Evolutionary conservation across 2,113 vertebrate genomes (phyloP), one percentile per base, ranked within the genome.

Genomic region (Cyrtonyx montezumae): DNA sequence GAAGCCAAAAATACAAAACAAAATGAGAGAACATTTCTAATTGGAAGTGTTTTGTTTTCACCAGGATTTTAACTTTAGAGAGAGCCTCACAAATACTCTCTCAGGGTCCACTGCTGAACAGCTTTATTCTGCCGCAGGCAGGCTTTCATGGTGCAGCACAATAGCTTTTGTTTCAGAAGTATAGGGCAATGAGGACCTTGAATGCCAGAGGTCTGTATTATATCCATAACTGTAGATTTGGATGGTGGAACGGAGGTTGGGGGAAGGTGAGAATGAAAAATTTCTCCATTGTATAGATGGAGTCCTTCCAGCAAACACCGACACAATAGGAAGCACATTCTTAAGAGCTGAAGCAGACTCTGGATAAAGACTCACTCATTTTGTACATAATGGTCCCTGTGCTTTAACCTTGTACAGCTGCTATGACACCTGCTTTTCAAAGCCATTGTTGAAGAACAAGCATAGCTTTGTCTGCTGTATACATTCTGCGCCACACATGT

Each of bases 111-210:
- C 82, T 63, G 95, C 92, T 58, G 61, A 93, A 91, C 48, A 13
- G 94, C 93, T 97, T 97, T 97, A 93, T 97, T 96, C 96, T 89
- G 95, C 90, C 40, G 5, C 86, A 89, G 90, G 93, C 78, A 28
- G 68, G 96, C 96, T 98, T 98, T 97, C 97, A 96, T 78, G 91
- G 89, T n/a, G n/a, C 69, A 92, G 77, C 66, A 98, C 96, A 98
- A 98, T 97, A 98, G 97, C 96, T 96, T 97, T 98, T 98, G 97
- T 98, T 97, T 98, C 96, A 97, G 96, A 97, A 98, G 96, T 94
- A 84, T 88, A 94, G 94, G 96, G 96, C 96, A 96, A 97, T 93
- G 96, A 97, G 96, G 92, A 96, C 96, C 95, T 95, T 61, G 74
- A 95, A 97, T 96, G 96, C 96, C 96, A 97, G 96, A 98, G 97